phyloP scores from a whole-genome alignment of 2,113 vertebrate genomes.

The Taxidea taxus region DNA sequence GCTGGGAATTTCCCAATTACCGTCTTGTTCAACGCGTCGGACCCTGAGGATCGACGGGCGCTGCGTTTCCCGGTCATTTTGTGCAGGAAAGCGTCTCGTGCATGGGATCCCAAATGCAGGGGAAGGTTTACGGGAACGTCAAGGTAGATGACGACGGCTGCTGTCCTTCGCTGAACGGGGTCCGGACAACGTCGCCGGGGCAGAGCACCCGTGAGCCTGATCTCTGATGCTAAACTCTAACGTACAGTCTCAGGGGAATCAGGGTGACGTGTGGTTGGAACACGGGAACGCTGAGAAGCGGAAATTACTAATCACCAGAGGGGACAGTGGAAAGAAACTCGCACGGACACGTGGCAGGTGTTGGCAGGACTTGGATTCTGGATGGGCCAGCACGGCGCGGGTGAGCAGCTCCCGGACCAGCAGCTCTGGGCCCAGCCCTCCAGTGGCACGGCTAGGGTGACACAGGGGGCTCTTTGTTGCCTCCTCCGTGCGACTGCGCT shows the following conservation, averaged over 20 bases:
- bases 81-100: background rate
- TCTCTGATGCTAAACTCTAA: background rate
- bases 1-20: background rate
- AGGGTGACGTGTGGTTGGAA: background rate
- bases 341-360: rapidly evolving
- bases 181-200: background rate
- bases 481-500: rapidly evolving
- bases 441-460: rapidly evolving
- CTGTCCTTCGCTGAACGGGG: background rate
- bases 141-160: rapidly evolving
- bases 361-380: background rate
- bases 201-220: too few relatives aligned
- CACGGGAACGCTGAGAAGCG: background rate
- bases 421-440: rapidly evolving
- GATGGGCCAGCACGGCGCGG: rapidly evolving
- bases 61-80: background rate
- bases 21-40: background rate
- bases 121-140: background rate
- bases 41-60: background rate
- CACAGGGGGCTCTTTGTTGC: too few relatives aligned
- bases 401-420: background rate
- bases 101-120: background rate
- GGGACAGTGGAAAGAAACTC: background rate
- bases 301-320: background rate
- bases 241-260: background rate